Evolutionary conservation across 2,888 invertebrate species (phyloP).

Genomic region (Synergus itoensis): DNA sequence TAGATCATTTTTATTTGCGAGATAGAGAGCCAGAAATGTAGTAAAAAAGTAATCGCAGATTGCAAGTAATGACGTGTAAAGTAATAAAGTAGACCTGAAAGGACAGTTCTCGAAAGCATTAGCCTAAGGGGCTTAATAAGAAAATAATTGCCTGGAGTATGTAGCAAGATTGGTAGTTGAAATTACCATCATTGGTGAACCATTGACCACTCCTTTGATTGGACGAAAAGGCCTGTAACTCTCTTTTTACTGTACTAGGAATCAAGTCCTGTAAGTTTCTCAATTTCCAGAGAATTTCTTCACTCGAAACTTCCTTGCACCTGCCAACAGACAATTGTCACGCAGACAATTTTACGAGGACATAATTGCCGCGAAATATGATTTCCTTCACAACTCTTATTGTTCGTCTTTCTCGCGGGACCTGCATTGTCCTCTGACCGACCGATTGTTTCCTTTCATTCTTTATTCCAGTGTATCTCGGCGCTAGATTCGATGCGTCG

Average conservation of each 20-base stretch:
- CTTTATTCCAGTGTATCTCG: constrained; percentile 42
- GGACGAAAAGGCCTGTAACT: neutral
- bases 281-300: constrained; percentile 13
- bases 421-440: constrained; percentile 47
- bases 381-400: constrained; percentile 56
- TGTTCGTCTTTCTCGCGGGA: constrained; percentile 53
- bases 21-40: neutral
- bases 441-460: constrained; percentile 48
- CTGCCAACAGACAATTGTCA: constrained; percentile 37
- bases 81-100: neutral
- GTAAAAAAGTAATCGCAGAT: neutral
- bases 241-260: neutral
- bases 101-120: neutral
- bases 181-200: neutral
- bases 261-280: neutral
- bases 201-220: constrained; percentile 15
- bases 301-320: constrained; percentile 1
- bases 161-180: neutral
- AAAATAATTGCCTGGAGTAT: neutral
- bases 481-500: constrained; percentile 52
- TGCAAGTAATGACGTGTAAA: neutral
- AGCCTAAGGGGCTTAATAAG: constrained; percentile 1
- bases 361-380: constrained; percentile 64
- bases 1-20: neutral
- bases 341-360: constrained; percentile 66